phyloP scores from a whole-genome alignment of 1,140 invertebrate genomes.

The Conus ventricosus region DNA sequence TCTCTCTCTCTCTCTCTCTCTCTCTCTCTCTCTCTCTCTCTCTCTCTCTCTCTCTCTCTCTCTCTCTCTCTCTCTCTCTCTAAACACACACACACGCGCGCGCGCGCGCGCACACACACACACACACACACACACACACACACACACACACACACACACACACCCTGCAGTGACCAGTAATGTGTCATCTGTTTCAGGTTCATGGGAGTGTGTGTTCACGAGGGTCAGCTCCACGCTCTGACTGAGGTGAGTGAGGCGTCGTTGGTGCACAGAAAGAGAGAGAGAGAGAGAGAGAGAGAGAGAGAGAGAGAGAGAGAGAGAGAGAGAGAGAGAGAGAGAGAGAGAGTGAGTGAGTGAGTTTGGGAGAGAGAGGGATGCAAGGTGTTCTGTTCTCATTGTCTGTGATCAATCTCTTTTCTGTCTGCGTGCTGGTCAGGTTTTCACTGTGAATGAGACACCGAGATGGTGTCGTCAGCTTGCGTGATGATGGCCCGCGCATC shows the following conservation, averaged over 20 bases:
- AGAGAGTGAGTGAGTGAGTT: not conserved
- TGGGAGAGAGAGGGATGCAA: not conserved
- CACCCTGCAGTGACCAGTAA: too few relatives aligned
- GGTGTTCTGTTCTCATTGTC: too few relatives aligned
- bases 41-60: not conserved
- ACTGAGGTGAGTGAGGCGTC: not conserved
- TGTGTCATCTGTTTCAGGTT: not conserved
- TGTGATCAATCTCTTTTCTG: too few relatives aligned
- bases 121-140: too few relatives aligned
- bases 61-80: not conserved
- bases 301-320: slow-evolving; percentile 9
- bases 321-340: not conserved
- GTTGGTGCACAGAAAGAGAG: not conserved
- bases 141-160: too few relatives aligned
- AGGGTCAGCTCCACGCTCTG: slow-evolving; percentile 3
- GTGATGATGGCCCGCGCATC: too few relatives aligned
- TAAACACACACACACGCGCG: too few relatives aligned
- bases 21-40: not conserved
- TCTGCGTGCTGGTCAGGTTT: too few relatives aligned
- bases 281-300: not conserved
- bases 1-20: not conserved
- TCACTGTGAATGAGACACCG: too few relatives aligned
- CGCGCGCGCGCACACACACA: too few relatives aligned
- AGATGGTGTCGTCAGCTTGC: too few relatives aligned
- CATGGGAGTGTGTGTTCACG: slow-evolving; percentile 19